Evolutionary conservation across 2,113 vertebrate genomes (phyloP), one percentile per base, ranked within the genome.

Genomic region (Paedocypris sp.): DNA sequence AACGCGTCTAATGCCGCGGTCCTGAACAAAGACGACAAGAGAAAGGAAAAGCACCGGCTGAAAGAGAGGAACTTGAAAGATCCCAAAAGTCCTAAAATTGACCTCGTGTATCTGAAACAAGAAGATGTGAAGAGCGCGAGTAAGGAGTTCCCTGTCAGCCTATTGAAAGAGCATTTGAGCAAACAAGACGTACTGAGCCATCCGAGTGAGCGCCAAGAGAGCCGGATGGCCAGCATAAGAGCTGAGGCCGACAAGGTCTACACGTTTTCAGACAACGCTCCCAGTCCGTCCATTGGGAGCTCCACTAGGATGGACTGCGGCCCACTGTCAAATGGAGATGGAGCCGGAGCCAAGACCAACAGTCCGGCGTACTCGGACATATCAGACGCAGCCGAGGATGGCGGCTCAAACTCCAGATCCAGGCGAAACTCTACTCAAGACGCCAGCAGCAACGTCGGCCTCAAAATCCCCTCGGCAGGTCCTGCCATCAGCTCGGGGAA

Each of bases 241-340:
- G 94, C 96, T 0, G 96, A 98, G 77, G 94, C 96, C 0, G 96
- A 98, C 75, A 99, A 99, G 77, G 96, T 99, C 39, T 99, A 99
- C 84, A 99, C 93, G 0, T 98, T 99, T 74, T 97, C 96, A 0
- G 96, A 99, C 83, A 99, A 99, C 2, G 92, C 96, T 0, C 96
- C 96, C 49, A 99, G 96, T 80, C 94, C 96, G 3, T 99, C 96
- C 22, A 99, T 99, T 0, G 94, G 94, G 23, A 87, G 91, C 22
- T 90, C 91, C 39, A 91, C 91, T 0, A 82, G 93, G 50, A 85
- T 92, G 46, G 94, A 98, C 39, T 86, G 89, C 26, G 80, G 79
- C 69, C 76, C 86, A 49, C 65, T 95, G 77, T 84, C 87, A 64
- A 87, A 91, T 4, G 87, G 88, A 1, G 92, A 96, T 51, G 75